phyloP scores from a whole-genome alignment of 2,888 invertebrate species.

The Nephrocerus scutellatus region DNA sequence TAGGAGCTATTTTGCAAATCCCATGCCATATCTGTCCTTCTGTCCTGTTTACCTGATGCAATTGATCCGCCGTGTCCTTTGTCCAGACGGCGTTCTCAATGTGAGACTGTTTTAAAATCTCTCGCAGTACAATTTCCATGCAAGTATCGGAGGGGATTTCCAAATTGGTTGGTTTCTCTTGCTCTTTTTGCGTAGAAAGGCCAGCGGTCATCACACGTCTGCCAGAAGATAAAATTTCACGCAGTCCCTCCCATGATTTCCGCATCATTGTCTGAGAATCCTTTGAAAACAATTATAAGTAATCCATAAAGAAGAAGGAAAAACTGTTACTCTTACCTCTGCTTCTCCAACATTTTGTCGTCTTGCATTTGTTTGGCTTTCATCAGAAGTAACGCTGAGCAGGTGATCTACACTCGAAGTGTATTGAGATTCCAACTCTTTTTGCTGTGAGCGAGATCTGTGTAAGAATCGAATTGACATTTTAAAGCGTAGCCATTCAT shows the following conservation, averaged over 20 bases:
- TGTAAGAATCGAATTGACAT: too few relatives aligned
- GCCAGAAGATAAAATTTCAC: conserved; percentile 22
- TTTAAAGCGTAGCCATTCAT: too few relatives aligned
- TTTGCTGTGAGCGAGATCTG: too few relatives aligned
- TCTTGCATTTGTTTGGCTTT: too few relatives aligned
- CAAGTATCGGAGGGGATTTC: conserved; percentile 31
- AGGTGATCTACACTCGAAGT: too few relatives aligned
- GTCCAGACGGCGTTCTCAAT: conserved; percentile 55
- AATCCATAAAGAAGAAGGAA: too few relatives aligned
- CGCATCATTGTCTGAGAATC: conserved; percentile 17
- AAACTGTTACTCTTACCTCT: too few relatives aligned
- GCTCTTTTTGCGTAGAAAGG: conserved; percentile 17
- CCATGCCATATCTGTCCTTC: too few relatives aligned
- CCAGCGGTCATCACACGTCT: conserved; percentile 18
- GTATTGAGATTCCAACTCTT: too few relatives aligned
- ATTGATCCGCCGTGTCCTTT: conserved; percentile 49
- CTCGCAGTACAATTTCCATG: conserved; percentile 49
- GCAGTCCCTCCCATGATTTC: conserved; percentile 25
- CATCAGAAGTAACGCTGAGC: too few relatives aligned
- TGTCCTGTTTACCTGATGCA: conserved; percentile 45
- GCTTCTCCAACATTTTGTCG: too few relatives aligned
- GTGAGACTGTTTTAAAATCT: conserved; percentile 50
- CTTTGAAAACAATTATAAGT: too few relatives aligned
- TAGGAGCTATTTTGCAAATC: neutral
- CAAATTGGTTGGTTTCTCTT: conserved; percentile 12